phyloP scores from a whole-genome alignment of 2,113 vertebrate genomes.

The Neotragus moschatus region DNA sequence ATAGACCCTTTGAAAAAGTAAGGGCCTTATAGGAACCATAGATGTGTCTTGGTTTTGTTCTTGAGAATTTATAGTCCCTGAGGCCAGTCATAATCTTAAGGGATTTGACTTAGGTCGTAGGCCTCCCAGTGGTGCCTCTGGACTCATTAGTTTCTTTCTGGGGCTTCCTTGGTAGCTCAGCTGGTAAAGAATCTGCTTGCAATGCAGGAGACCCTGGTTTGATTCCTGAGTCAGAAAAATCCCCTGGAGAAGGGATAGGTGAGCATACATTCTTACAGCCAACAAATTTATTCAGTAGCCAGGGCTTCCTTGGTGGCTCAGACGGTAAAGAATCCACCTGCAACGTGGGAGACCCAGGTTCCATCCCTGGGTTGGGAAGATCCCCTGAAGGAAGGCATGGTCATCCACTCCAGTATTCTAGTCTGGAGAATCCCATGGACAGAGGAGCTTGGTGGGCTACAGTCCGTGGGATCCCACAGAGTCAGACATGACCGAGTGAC shows the following conservation, averaged over 20 bases:
- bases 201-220: neutral
- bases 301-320: neutral
- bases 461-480: neutral
- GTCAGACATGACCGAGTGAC: neutral
- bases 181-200: neutral
- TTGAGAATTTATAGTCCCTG: neutral
- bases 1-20: neutral
- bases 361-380: neutral
- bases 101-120: neutral
- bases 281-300: neutral
- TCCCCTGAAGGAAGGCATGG: neutral
- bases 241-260: neutral
- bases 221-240: neutral
- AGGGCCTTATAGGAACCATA: neutral
- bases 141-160: neutral
- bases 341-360: neutral
- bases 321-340: fast-evolving
- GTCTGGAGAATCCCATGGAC: neutral
- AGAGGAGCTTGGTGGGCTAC: neutral
- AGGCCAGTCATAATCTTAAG: neutral
- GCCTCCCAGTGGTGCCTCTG: fast-evolving
- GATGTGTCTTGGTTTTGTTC: neutral
- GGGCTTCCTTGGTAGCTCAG: neutral
- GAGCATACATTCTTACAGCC: neutral
- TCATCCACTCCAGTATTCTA: neutral